phyloP scores from a whole-genome alignment of 2,797 vertebrate genomes.

The Lagorchestes hirsutus region DNA sequence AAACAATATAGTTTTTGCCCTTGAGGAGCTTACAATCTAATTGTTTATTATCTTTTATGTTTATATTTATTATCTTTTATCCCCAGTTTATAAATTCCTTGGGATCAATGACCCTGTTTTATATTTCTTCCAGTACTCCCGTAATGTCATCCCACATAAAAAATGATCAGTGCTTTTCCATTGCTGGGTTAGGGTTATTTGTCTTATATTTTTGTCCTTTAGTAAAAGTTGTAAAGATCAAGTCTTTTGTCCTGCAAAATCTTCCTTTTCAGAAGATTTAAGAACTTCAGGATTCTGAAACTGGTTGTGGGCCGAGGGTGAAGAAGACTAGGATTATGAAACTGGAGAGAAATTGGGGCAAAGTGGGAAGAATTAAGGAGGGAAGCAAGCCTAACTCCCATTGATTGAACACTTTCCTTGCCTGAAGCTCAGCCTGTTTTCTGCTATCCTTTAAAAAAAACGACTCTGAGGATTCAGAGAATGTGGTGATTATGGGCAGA shows the following conservation, averaged over 20 bases:
- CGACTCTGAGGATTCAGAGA: slow-evolving; percentile 11
- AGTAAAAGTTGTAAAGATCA: background rate
- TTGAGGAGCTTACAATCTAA: background rate
- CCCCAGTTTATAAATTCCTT: background rate
- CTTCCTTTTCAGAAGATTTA: slow-evolving; percentile 43
- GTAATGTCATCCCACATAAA: background rate
- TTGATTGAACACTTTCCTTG: background rate
- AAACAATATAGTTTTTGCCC: background rate
- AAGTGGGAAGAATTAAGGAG: background rate
- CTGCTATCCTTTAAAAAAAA: background rate
- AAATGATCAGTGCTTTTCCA: background rate
- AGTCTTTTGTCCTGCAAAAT: background rate
- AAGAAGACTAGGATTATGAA: background rate
- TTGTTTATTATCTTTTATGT: background rate
- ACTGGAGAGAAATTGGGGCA: background rate
- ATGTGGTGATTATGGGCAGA: background rate
- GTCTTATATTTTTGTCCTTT: background rate
- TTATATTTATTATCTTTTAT: background rate
- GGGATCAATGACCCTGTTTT: background rate
- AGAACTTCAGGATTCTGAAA: background rate
- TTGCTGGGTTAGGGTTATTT: background rate
- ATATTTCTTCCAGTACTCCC: background rate
- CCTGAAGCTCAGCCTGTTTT: background rate
- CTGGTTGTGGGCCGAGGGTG: background rate
- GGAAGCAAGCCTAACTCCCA: background rate